Base-by-base conservation (phyloP, 2,797 vertebrate species). In the Melanotaenia maccullochi region DNA sequence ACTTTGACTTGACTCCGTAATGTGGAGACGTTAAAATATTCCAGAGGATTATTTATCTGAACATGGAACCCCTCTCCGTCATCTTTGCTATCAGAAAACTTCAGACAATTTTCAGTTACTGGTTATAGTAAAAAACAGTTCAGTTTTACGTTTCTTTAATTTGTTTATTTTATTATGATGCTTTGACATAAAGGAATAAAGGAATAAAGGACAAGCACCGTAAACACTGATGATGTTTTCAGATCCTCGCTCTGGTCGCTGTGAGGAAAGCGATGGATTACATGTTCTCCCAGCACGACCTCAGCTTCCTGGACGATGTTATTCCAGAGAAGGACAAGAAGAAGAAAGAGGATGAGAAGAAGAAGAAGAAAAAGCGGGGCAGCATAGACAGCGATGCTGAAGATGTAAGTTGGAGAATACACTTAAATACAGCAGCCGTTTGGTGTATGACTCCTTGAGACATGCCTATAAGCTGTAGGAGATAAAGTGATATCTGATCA, bases 251-350 rank as follows among this genome's bases (percentile, higher is more conserved):
- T 9, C 95, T 99, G 22, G 98, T 99, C 7, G 97, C 97, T 3
- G 98, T 99, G 87, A 95, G 98, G 85, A 99, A 97, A 87, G 96
- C 93, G 44, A 97, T 99, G 98, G 98, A 99, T 91, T 97, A 96
- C 94, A 74, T 98, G 90, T 98, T 98, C 93, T 97, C 97, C 54
- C 98, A 99, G 90, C 96, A 97, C 0, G 97, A 99, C 83, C 95
- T 99, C 73, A 93, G 98, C 89, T 99, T 98, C 90, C 95, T 99
- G 22, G 98, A 99, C 0, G 98, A 99, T 22, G 95, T 99, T 74
- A 99, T 99, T 92, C 98, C 98, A 44, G 98, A 99, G 92, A 99
- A 99, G 85, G 98, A 99, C 89, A 99, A 99, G 94, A 99, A 99
- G 82, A 99, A 99, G 93, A 99, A 97, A 66, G 98, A 99, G 82